Evolutionary conservation across 1,140 invertebrate genomes (phyloP), one percentile per base, ranked within the genome.

Genomic region (Tribolium madens): DNA sequence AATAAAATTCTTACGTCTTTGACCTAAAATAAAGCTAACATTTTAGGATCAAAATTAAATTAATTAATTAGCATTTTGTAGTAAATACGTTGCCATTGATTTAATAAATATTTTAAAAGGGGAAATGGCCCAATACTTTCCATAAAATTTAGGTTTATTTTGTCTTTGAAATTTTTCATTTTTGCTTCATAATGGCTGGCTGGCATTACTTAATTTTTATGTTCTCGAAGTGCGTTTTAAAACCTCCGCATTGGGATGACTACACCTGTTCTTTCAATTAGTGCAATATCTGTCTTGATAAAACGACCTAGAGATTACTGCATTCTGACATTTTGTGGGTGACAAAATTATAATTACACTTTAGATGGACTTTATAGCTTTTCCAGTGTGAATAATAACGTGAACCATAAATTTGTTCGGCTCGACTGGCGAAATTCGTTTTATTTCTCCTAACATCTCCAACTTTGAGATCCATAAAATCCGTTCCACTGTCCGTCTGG

Each of bases 391-490:
- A 57, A 57, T 57, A 57, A 57, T 57, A 57, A 57, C 52, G 52
- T 21, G 12, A 18, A 21, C 17, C 52, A 57, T 57, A 57, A 57
- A 57, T 57, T 57, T 21, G 48, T 50, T 50, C 48, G 15, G 48
- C 52, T 57, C 52, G 17, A 57, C 52, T 57, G 52, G 9, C n/a
- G 52, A 57, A 57, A 57, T 21, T 21, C 52, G 6, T 57, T 57
- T 57, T 57, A 57, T 57, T 57, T 21, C 52, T 15, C 13, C 50
- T 17, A 15, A 52, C 50, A 15, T 52, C 14, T 57, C 17, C 6
- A 57, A 57, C 52, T 57, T 57, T 57, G 52, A 57, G 17, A 21
- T 57, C 52, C 52, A 57, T 57, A 57, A 57, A 57, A 57, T 21
- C 52, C n/a, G 14, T 57, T 57, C 52, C 17, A 57, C 52, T 57